Evolutionary conservation across 2,888 invertebrate genomes (phyloP), one percentile per base, ranked within the genome.

Genomic region (Oasisia sp.): DNA sequence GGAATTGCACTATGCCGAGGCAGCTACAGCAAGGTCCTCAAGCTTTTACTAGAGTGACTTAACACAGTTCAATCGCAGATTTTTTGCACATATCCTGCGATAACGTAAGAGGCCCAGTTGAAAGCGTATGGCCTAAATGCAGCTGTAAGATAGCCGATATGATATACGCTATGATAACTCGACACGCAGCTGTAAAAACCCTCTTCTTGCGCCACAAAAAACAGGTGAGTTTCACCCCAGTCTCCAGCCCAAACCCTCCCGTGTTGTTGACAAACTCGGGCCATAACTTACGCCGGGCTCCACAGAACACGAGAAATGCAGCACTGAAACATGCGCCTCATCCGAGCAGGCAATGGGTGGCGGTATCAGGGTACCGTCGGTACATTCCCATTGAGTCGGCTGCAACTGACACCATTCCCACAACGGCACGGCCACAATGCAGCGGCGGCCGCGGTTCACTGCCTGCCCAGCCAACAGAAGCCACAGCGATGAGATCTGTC

Each of bases 71-170:
- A 74, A 74, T n/a, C 27, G 74, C 74, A 74, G 1, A 74, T 74
- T 74, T 74, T 74, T 74, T 74, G n/a, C n/a, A n/a, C 14, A 74
- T 74, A 74, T 74, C 74, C 74, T 27, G 27, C 14, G 74, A 74
- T 74, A 74, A 27, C 74, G 19, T 74, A n/a, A 74, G 74, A 74
- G 74, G 27, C 14, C 19, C 74, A 7, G 74, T 7, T 74, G 74
- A 74, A n/a, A 74, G 50, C 74, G 74, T 74, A 74, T 74, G 74
- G 74, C 74, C 74, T 74, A 27, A 74, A 74, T 74, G n/a, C 74
- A 74, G 74, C 74, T 27, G 74, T 27, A 74, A 74, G 74, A 74
- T 74, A 74, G 19, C 19, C 74, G 74, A 74, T 74, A 74, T 74
- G 74, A 74, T 19, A 74, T 74, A 74, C 7, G 74, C 74, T 74